These are phyloP conservation scores for Anas acuta DNA, from an alignment of 2,797 vertebrate genomes.

Conservation along the genomic window DNA sequence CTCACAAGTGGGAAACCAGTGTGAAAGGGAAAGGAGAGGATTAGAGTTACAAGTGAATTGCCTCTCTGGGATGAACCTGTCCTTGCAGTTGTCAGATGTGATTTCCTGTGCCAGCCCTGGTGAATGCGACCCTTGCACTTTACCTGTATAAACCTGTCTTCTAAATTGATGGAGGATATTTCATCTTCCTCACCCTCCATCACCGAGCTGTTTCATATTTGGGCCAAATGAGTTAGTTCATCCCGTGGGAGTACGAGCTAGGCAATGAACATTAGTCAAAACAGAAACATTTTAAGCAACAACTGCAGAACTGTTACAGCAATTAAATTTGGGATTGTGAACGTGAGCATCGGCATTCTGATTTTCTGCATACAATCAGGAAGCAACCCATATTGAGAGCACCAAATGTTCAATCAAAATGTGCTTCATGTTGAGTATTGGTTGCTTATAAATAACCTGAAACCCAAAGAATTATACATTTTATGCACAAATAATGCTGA, in stretches of 20 bases:
- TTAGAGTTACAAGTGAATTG: background rate
- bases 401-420: background rate
- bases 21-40: fast-evolving
- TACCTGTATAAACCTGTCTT: background rate
- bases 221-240: background rate
- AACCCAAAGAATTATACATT: background rate
- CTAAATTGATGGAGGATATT: background rate
- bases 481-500: background rate
- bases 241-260: background rate
- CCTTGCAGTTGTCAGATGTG: background rate
- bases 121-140: background rate
- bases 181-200: background rate
- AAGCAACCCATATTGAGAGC: background rate
- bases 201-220: background rate
- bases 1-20: background rate
- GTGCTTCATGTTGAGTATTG: background rate
- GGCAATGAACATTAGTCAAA: background rate
- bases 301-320: background rate
- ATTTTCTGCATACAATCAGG: background rate
- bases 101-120: background rate
- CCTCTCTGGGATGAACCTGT: background rate
- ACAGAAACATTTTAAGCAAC: background rate
- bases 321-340: background rate
- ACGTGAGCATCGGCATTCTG: background rate
- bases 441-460: background rate